Evolutionary conservation across 2,888 invertebrate genomes (phyloP), one percentile per base, ranked within the genome.

Genomic region (Latrodectus elegans): DNA sequence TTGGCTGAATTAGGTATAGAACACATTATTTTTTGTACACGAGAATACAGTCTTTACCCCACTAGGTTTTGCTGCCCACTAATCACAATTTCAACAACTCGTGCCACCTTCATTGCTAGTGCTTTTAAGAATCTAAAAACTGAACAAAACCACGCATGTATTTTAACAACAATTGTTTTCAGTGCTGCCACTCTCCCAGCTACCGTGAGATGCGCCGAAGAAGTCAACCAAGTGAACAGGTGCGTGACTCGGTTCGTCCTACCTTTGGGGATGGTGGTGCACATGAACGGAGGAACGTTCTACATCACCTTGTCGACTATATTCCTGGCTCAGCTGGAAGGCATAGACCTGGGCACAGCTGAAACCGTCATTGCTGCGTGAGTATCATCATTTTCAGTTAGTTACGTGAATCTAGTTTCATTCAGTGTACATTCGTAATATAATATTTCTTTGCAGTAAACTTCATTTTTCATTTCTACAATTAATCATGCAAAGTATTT

Each of bases 271-370:
- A 90, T 89, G 74, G 88, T 89, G 65, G 89, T 90, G 26, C 90
- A 90, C 76, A 90, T 89, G 90, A 89, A 90, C 74, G 90, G 90
- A 11, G 90, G 89, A 1, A 89, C 89, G 8, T 80, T 90, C 55
- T 89, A 89, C 68, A 82, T 88, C 12, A 78, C 87, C 6, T 17
- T 83, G n/a, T 72, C 71, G 0, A 64, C 88, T 9, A 64, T 89
- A 10, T 89, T 88, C 80, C 65, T 90, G 0, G 84, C 89, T 0
- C 89, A 89, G n/a, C 77, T 89, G 14, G 84, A 87, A 68, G 87
- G 84, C 4, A 75, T 89, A 8, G 22, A 60, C 22, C 17, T 89
- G 0, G 86, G 89, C 12, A 22, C 68, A 14, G 52, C 84, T 0
- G 88, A 84, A 22, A 84, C 84, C 2, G 72, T 84, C 49, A 68